Evolutionary conservation across 2,113 vertebrate species (phyloP).

Genomic region (Coreoperca whiteheadi): DNA sequence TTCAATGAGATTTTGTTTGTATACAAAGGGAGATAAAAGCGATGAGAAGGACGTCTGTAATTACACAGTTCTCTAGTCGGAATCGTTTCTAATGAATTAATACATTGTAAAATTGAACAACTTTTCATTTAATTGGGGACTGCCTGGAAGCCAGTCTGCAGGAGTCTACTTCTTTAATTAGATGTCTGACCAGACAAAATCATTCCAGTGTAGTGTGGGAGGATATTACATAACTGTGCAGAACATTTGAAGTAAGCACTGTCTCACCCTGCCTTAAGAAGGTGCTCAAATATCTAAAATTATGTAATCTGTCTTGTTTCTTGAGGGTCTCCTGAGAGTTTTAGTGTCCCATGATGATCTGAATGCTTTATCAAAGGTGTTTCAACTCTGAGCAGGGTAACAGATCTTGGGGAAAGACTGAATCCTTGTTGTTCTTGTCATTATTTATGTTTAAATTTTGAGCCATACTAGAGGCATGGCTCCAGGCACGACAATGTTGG

Average conservation of each 20-base stretch:
- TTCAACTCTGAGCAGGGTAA: conserved; percentile 1
- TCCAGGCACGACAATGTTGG: background rate
- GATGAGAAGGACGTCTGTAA: background rate
- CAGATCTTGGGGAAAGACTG: background rate
- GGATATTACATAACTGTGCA: conserved; percentile 43
- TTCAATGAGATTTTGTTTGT: background rate
- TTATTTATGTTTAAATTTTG: background rate
- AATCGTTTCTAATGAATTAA: background rate
- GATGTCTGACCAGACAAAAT: conserved; percentile 30
- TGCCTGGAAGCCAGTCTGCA: conserved; percentile 8
- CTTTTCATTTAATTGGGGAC: background rate
- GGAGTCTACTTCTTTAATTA: conserved; percentile 23
- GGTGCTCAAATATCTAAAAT: conserved; percentile 35
- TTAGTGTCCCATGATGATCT: conserved; percentile 24
- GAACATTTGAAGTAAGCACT: conserved; percentile 18
- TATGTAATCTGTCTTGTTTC: conserved; percentile 33
- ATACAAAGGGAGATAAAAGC: background rate
- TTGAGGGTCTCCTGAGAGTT: background rate
- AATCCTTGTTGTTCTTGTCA: background rate
- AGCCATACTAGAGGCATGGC: background rate
- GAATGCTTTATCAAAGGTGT: background rate
- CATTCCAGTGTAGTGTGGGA: conserved; percentile 31
- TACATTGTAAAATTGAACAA: conserved; percentile 1
- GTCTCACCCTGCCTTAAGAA: conserved; percentile 20
- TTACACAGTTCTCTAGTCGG: background rate